Conservation (phyloP, 2,113 vertebrate species). For the Centropus unirufus region DNA sequence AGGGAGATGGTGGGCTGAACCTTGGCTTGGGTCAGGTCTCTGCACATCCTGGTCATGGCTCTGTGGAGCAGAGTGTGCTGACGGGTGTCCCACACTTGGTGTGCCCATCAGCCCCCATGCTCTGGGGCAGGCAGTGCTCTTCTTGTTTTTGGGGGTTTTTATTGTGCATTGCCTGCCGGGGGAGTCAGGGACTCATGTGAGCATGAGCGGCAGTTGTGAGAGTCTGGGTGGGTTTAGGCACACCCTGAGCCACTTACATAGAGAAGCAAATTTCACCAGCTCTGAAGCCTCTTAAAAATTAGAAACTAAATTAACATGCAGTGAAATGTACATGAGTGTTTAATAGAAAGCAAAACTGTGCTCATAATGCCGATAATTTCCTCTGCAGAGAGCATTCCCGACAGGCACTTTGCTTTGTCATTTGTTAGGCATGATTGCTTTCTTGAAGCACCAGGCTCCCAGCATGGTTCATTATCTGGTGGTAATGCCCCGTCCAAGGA, state of each 20-base stretch:
- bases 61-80: not conserved
- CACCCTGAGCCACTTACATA: not conserved
- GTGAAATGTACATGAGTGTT: slow-evolving; percentile 52
- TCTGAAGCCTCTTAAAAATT: slow-evolving; percentile 4
- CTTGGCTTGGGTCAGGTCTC: not conserved
- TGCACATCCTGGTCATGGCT: not conserved
- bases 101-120: not conserved
- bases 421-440: slow-evolving; percentile 48
- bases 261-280: not conserved
- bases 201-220: not conserved
- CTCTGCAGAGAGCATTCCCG: slow-evolving; percentile 3
- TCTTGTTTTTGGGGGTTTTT: not conserved
- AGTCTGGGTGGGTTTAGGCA: not conserved
- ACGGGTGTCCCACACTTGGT: not conserved
- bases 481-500: slow-evolving; percentile 40
- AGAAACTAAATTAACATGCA: slow-evolving; percentile 38
- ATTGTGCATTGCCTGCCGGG: not conserved
- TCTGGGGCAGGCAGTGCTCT: not conserved
- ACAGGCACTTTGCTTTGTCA: slow-evolving; percentile 34
- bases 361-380: slow-evolving; percentile 26
- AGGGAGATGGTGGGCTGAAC: not conserved
- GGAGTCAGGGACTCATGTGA: not conserved
- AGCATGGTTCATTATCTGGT: slow-evolving; percentile 43
- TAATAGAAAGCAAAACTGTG: slow-evolving; percentile 54
- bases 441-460: slow-evolving; percentile 27